A percentile compares a stretch with the other conserved stretches of the same genome.
Conservation (phyloP, 2,888 invertebrate species). For the Lathronympha strigana region DNA sequence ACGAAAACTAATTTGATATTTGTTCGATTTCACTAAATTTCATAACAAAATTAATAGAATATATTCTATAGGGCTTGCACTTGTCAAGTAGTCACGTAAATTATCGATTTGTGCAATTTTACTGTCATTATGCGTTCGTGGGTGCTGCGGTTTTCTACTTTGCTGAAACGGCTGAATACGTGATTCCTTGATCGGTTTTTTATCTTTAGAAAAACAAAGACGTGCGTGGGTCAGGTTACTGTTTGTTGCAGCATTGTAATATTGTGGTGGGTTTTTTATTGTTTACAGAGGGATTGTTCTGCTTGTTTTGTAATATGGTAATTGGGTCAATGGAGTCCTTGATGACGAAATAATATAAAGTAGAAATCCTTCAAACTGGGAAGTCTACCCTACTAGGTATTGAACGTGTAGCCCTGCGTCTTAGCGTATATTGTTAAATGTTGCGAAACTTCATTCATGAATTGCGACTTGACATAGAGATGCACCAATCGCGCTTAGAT, state of each 20-base stretch:
- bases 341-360: background rate
- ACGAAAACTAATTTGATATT: slow-evolving; percentile 46
- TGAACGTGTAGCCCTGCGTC: too few relatives aligned
- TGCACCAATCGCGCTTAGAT: too few relatives aligned
- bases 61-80: slow-evolving; percentile 36
- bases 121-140: slow-evolving; percentile 44
- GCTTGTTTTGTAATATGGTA: slow-evolving; percentile 17
- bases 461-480: too few relatives aligned
- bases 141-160: slow-evolving; percentile 45
- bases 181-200: slow-evolving; percentile 44
- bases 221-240: slow-evolving; percentile 35
- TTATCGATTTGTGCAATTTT: slow-evolving; percentile 48
- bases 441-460: too few relatives aligned
- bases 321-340: slow-evolving; percentile 21
- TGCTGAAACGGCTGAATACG: slow-evolving; percentile 43
- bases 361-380: too few relatives aligned
- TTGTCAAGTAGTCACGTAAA: slow-evolving; percentile 46
- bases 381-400: too few relatives aligned
- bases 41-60: slow-evolving; percentile 44
- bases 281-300: slow-evolving; percentile 4
- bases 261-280: slow-evolving; percentile 17
- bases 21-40: slow-evolving; percentile 46
- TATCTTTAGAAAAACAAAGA: slow-evolving; percentile 35
- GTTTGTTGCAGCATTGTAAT: slow-evolving; percentile 17
- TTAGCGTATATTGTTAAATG: too few relatives aligned